Evolutionary conservation across 2,888 invertebrate species (phyloP).

Genomic region (Stenoptilia bipunctidactyla): DNA sequence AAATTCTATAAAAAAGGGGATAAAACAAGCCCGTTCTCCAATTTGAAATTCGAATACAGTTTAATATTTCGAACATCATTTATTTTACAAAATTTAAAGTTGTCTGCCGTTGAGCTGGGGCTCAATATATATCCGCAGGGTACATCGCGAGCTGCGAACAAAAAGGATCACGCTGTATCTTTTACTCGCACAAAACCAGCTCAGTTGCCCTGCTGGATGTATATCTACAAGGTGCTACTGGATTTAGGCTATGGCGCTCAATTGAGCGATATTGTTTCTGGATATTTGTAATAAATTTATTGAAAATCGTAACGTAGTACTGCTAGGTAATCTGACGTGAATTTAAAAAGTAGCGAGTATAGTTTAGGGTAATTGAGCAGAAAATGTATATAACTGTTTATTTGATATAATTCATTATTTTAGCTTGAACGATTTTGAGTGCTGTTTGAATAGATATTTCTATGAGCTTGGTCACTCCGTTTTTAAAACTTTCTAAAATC

Average conservation of each 20-base stretch:
- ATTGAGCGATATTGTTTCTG: too few species aligned
- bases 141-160: slow-evolving; percentile 31
- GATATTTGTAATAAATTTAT: slow-evolving; percentile 16
- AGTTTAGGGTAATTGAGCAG: too few species aligned
- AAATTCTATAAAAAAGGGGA: background rate
- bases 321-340: too few species aligned
- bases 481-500: too few species aligned
- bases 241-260: background rate
- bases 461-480: too few species aligned
- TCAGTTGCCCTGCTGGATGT: slow-evolving; percentile 22
- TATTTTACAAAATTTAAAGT: slow-evolving; percentile 4
- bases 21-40: background rate
- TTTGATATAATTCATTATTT: too few species aligned
- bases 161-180: slow-evolving; percentile 51
- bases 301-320: slow-evolving; percentile 19
- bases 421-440: too few species aligned
- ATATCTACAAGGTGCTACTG: slow-evolving; percentile 9
- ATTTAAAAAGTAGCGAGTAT: too few species aligned
- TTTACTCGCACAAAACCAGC: slow-evolving; percentile 12
- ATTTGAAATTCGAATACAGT: too few species aligned
- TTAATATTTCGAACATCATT: background rate
- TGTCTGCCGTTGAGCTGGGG: slow-evolving; percentile 10
- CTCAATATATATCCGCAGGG: slow-evolving; percentile 19
- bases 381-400: too few species aligned
- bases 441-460: too few species aligned